Conservation (phyloP, 2,888 invertebrate species). For the Hanleya hanleyi region DNA sequence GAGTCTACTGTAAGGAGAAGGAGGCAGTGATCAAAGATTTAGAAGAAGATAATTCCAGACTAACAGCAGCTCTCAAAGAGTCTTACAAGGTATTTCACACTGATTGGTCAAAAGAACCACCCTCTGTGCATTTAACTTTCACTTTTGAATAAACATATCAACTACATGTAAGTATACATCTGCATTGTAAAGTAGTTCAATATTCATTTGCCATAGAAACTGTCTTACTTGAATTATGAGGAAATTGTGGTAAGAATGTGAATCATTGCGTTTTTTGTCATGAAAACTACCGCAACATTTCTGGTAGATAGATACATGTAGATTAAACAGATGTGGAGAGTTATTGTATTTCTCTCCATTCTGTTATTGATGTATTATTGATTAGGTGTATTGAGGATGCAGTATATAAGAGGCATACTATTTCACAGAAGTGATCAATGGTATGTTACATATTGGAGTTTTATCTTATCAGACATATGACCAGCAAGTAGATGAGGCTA, state of each 20-base stretch:
- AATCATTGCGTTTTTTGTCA: too few species aligned
- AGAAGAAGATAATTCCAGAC: slow-evolving; percentile 47
- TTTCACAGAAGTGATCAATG: too few species aligned
- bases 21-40: slow-evolving; percentile 49
- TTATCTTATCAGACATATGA: slow-evolving; percentile 40
- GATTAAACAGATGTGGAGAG: too few species aligned
- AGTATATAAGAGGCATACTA: too few species aligned
- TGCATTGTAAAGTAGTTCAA: background rate
- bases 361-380: too few species aligned
- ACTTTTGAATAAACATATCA: background rate
- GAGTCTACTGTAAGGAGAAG: slow-evolving; percentile 46
- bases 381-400: too few species aligned
- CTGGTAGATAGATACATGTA: too few species aligned
- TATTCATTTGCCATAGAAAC: background rate
- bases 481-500: slow-evolving; percentile 45
- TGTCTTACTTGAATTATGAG: background rate
- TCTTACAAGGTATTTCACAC: slow-evolving; percentile 57
- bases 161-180: background rate
- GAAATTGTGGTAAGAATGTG: too few species aligned
- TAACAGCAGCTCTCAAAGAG: slow-evolving; percentile 46
- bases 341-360: too few species aligned
- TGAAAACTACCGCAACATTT: too few species aligned
- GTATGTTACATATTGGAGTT: too few species aligned
- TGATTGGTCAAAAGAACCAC: too few species aligned
- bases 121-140: background rate